Evolutionary conservation across 2,888 invertebrate genomes (phyloP).

Genomic region (Patella caerulea): DNA sequence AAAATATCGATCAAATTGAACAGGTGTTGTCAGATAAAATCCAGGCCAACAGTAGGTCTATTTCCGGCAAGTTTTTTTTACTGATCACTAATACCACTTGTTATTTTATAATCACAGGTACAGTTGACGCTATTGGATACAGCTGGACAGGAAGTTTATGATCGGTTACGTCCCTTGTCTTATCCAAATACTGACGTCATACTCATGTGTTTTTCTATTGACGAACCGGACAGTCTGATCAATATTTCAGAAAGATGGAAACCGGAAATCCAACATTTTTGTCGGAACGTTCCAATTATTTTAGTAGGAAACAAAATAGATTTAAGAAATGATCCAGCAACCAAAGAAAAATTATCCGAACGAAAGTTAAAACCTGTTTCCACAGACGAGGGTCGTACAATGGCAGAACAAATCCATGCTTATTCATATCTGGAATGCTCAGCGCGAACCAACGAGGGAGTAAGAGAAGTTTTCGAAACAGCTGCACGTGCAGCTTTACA

Average conservation of each 20-base stretch:
- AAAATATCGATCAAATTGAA: no score
- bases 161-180: conserved; percentile 92
- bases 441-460: conserved; percentile 99
- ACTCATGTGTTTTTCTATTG: conserved; percentile 99
- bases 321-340: conserved; percentile 73
- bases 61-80: no score
- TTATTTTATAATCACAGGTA: conserved; percentile 61
- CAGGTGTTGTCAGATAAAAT: no score
- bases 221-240: conserved; percentile 98
- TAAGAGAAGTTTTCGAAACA: conserved; percentile 98
- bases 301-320: conserved; percentile 94
- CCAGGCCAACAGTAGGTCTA: no score
- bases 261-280: conserved; percentile 93
- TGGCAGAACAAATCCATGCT: conserved; percentile 99
- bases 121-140: conserved; percentile 86
- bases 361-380: conserved; percentile 99
- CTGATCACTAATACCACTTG: no score
- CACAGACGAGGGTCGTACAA: conserved; percentile 95
- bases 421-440: conserved; percentile 99
- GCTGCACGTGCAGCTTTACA: conserved; percentile 98
- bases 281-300: conserved; percentile 98
- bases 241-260: conserved; percentile 99
- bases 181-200: conserved; percentile 99
- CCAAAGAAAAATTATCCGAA: conserved; percentile 81
- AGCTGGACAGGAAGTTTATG: conserved; percentile 98